Conservation (phyloP, 2,797 vertebrate species). For the Helarctos malayanus region DNA sequence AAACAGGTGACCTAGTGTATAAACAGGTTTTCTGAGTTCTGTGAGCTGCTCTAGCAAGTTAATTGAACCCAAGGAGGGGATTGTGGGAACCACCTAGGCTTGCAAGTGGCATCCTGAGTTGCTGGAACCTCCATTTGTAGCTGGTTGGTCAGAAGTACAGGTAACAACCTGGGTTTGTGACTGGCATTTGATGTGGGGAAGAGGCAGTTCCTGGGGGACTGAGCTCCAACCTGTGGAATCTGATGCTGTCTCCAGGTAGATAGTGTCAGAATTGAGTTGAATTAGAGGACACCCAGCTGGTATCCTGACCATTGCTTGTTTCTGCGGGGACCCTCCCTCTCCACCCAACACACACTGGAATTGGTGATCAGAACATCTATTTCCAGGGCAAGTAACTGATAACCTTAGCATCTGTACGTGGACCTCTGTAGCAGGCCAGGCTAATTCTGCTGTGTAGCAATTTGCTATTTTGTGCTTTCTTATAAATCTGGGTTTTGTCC, state of each 20-base stretch:
- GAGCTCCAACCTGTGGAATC: background rate
- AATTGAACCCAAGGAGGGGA: background rate
- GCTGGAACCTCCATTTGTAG: background rate
- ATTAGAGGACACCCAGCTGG: background rate
- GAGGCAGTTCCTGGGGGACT: background rate
- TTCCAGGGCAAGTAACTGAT: background rate
- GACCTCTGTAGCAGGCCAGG: background rate
- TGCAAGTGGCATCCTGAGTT: background rate
- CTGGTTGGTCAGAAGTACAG: background rate
- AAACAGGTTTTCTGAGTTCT: background rate
- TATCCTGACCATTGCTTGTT: background rate
- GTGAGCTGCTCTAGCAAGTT: background rate
- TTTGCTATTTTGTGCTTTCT: background rate
- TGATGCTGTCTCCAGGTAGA: background rate
- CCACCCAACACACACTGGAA: background rate
- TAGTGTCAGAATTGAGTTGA: background rate
- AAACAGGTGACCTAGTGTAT: background rate
- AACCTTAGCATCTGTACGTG: background rate
- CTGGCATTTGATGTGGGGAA: background rate
- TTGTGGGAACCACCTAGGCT: background rate
- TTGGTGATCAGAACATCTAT: background rate
- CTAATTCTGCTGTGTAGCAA: background rate
- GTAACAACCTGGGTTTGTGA: background rate
- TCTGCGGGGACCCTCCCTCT: background rate
- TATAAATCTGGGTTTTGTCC: constrained; percentile 42